Evolutionary conservation across 1,140 invertebrate genomes (phyloP), one percentile per base, ranked within the genome.

Genomic region (Hermatobates lingyangjiaoensis): DNA sequence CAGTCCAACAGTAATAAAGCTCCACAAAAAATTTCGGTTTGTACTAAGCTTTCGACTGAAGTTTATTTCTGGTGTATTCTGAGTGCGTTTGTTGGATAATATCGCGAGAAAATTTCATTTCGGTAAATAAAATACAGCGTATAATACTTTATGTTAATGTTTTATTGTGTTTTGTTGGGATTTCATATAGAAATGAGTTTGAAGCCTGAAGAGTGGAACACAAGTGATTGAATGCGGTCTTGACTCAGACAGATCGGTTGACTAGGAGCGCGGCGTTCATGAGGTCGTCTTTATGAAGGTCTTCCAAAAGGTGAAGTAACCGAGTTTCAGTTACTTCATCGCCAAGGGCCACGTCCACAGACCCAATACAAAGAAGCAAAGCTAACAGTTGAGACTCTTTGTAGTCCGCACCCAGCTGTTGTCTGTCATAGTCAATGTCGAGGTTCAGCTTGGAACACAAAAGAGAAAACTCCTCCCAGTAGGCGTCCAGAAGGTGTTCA

Each of bases 291-390:
- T 66, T 68, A 55, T 76, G 65, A 7, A 80, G 59, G 61, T 80
- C 76, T 48, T 72, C 66, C 3, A 80, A 64, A 0, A 78, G 66
- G 55, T 74, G 63, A 65, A 73, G 48, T 62, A 80, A 69, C 39
- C 81, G 69, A 50, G 80, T 75, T 57, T 85, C 81, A 1, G 80
- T 82, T 23, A 75, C 64, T 3, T 77, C 73, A 57, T 79, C 70
- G 2, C 77, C 77, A 2, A 80, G 62, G 1, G 78, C 77, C 28
- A 84, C 75, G 61, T 87, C 83, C 12, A 86, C 79, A 5, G 81
- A 83, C 3, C 83, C 83, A 42, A 84, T 81, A 56, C 82, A 84
- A 7, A 87, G 65, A 21, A 86, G 65, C 15, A 86, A 66, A 1
- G 82, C 82, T 30, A 84, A 63, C 4, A 86, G 64, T 56, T 81